A percentile compares a stretch with the other conserved stretches of the same genome.
Conservation (phyloP, 2,113 vertebrate species). For the Echinops telfairi region DNA sequence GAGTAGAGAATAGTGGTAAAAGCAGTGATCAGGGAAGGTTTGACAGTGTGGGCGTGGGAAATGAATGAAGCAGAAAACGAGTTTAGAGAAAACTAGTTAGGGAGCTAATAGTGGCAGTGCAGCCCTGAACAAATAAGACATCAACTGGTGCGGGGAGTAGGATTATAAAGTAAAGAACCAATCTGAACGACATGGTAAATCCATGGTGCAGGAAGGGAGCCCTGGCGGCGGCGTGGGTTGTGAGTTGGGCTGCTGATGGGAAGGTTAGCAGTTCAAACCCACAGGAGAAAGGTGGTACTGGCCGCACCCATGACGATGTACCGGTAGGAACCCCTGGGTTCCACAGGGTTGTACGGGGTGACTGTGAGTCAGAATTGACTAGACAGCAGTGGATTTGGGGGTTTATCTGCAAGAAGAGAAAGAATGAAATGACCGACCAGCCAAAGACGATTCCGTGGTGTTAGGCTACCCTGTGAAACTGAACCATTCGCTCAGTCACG, state of each 20-base stretch:
- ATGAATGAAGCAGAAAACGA: slow-evolving; percentile 47
- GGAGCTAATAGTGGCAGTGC: background rate
- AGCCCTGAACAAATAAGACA: background rate
- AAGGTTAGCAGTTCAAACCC: too few relatives aligned
- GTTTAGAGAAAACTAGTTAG: background rate
- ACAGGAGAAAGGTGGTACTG: too few relatives aligned
- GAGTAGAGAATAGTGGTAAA: background rate
- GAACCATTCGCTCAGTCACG: background rate
- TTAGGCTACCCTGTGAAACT: slow-evolving; percentile 5
- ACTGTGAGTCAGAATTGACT: too few relatives aligned
- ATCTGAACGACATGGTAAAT: background rate
- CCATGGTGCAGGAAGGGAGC: background rate
- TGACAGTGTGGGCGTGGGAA: slow-evolving; percentile 15
- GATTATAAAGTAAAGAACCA: background rate
- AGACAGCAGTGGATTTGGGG: too few relatives aligned
- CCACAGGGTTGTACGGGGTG: too few relatives aligned
- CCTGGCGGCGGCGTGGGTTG: too few relatives aligned
- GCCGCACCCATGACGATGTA: too few relatives aligned
- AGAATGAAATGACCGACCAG: background rate
- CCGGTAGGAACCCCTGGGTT: too few relatives aligned
- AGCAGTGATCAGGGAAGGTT: slow-evolving; percentile 18
- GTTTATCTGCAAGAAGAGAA: background rate
- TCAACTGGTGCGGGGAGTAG: background rate
- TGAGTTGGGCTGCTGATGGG: too few relatives aligned
- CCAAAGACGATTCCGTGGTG: background rate